phyloP scores from a whole-genome alignment of 2,888 invertebrate genomes.

The Phaonia tiefii region DNA sequence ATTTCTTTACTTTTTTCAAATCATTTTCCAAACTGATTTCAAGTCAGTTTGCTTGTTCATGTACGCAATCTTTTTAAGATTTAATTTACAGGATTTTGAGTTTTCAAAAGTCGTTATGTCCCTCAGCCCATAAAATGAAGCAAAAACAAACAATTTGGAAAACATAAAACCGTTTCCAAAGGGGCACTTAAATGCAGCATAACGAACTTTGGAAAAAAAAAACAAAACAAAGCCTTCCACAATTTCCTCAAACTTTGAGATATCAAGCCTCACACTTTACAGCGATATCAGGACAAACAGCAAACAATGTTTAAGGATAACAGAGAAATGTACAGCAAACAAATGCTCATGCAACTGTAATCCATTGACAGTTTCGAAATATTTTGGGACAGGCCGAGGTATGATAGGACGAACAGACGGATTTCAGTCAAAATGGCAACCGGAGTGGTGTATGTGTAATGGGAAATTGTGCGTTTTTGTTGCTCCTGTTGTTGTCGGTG shows the following conservation, averaged over 20 bases:
- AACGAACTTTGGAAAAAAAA: neutral
- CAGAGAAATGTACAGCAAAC: slow-evolving; percentile 8
- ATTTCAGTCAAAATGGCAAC: neutral
- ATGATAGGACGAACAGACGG: slow-evolving; percentile 21
- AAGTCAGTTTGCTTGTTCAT: no score
- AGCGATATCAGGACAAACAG: neutral
- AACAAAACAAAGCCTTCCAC: slow-evolving; percentile 8
- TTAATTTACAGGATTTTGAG: slow-evolving; percentile 18
- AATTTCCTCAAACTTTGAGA: slow-evolving; percentile 15
- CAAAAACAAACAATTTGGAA: slow-evolving; percentile 28
- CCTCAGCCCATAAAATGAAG: neutral
- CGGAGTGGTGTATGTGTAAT: neutral
- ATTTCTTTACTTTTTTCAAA: no score
- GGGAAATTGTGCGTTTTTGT: neutral
- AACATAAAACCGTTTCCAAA: slow-evolving; percentile 26
- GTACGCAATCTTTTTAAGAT: slow-evolving; percentile 7
- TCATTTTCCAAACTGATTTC: no score
- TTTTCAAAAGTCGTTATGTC: slow-evolving; percentile 9
- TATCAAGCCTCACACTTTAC: slow-evolving; percentile 7
- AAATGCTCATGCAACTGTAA: neutral
- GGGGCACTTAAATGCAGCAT: slow-evolving; percentile 32
- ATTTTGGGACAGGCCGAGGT: no score
- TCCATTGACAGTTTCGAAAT: slow-evolving; percentile 9
- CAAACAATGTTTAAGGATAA: neutral
- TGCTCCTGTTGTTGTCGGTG: neutral